Evolutionary conservation across 2,888 invertebrate species (phyloP), one percentile per base, ranked within the genome.

Genomic region (Polietes domitor): DNA sequence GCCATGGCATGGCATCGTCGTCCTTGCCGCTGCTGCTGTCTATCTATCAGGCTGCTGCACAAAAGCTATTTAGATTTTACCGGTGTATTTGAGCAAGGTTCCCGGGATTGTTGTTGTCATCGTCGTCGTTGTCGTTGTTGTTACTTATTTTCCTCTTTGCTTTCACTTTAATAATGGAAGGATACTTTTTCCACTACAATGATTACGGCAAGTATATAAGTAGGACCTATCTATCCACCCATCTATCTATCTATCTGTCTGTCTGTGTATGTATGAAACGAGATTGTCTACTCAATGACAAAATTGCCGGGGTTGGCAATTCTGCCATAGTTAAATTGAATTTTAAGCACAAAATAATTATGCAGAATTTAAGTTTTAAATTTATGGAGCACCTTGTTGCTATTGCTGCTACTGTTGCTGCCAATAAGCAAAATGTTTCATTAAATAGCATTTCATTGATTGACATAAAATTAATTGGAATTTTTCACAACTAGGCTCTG

Each of bases 121-220:
- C 7, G 9, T 15, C 32, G 7, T 17, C 32, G 41, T 43, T 12
- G 58, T 19, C 7, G 9, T 15, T 53, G 7, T 17, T 43, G 4
- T 65, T 10, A n/a, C 47, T 47, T 47, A n/a, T 7, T 15, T n/a
- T 47, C n/a, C 47, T 47, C 47, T 47, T n/a, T 47, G n/a, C 47
- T 2, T 47, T 15, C 47, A 47, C 47, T 47, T 15, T 15, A 9
- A 9, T n/a, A 50, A 28, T n/a, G 19, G 75, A 65, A 6, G 24
- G 32, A 50, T 65, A 47, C n/a, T 37, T 75, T 74, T 75, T 75
- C 47, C 75, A 75, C 26, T 21, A 50, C 50, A 65, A 47, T 75
- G 65, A 63, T 61, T 75, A 65, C 50, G 37, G 32, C 32, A 65
- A 53, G 6, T 47, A 47, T 47, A 12, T 15, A 15, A n/a, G 47